Conservation (phyloP, 2,888 invertebrate species). For the Drepana falcataria region DNA sequence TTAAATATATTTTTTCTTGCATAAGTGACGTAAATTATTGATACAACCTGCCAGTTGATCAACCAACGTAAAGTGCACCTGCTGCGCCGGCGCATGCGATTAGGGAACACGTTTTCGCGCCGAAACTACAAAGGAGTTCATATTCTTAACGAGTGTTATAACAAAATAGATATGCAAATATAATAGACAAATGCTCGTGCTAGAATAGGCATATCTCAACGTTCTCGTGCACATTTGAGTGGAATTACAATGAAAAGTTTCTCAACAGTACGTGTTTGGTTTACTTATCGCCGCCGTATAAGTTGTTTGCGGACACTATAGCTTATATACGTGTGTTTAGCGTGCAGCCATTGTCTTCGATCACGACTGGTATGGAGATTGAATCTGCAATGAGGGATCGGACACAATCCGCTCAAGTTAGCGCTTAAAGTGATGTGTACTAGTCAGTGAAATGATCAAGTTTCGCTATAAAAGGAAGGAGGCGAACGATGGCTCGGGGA, state of each 20-base stretch:
- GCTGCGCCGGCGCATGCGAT: constrained; percentile 31
- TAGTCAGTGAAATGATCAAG: constrained; percentile 78
- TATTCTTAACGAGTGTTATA: constrained; percentile 18
- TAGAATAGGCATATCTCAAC: constrained; percentile 39
- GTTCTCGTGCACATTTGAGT: constrained; percentile 27
- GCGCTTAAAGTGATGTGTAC: constrained; percentile 52
- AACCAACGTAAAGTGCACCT: constrained; percentile 41
- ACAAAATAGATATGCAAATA: constrained; percentile 15
- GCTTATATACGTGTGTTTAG: constrained; percentile 53
- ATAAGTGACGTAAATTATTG: constrained; percentile 21
- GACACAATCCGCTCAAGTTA: constrained; percentile 30
- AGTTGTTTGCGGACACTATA: constrained; percentile 46
- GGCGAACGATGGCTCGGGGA: constrained; percentile 49
- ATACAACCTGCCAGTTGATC: constrained; percentile 39
- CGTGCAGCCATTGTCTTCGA: constrained; percentile 58
- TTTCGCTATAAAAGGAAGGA: constrained; percentile 83
- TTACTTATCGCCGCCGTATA: constrained; percentile 66
- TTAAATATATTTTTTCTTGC: too few relatives aligned
- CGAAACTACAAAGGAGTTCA: constrained; percentile 28
- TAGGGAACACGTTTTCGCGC: constrained; percentile 59
- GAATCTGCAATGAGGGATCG: constrained; percentile 38
- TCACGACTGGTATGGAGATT: constrained; percentile 41
- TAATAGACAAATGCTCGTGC: constrained; percentile 16
- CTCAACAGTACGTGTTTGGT: constrained; percentile 58
- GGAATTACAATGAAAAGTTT: constrained; percentile 61